Conservation (phyloP, 1,140 invertebrate species). For the Lordiphosa collinella region DNA sequence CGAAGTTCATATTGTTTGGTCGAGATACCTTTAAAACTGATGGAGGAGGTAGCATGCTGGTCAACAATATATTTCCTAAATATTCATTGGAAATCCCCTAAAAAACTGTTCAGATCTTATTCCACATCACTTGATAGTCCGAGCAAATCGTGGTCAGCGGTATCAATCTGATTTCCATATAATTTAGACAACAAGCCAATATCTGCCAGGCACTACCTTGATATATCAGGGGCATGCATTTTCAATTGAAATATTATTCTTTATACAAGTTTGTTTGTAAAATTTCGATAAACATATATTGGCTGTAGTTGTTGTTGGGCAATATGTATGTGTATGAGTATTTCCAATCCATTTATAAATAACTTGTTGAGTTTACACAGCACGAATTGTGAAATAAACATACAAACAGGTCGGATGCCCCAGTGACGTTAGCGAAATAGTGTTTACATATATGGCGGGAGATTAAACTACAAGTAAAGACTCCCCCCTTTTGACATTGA, state of each 20-base stretch:
- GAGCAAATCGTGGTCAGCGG: constrained; percentile 7
- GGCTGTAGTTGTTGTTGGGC: constrained; percentile 18
- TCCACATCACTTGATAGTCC: constrained; percentile 5
- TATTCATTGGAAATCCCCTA: too few species aligned
- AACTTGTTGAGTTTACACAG: constrained; percentile 46
- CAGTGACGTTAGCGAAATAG: constrained; percentile 32
- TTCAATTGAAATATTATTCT: constrained; percentile 10
- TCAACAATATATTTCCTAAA: too few species aligned
- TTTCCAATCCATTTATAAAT: constrained; percentile 48
- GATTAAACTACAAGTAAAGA: constrained; percentile 18
- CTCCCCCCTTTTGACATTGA: constrained; percentile 35
- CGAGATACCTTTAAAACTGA: too few species aligned
- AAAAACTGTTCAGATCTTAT: not conserved
- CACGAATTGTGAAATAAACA: constrained; percentile 48
- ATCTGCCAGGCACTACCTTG: constrained; percentile 13
- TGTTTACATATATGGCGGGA: constrained; percentile 24
- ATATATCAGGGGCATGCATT: constrained; percentile 22
- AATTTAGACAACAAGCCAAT: constrained; percentile 19
- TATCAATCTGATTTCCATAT: constrained; percentile 16
- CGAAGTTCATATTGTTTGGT: too few species aligned
- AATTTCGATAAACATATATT: constrained; percentile 7
- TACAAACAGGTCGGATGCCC: constrained; percentile 26
- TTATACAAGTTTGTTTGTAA: constrained; percentile 16
- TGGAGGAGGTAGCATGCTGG: too few species aligned
- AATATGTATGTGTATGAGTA: constrained; percentile 27